These are phyloP conservation scores for Fistularia tabacaria DNA, from an alignment of 2,797 vertebrate species.

Conservation along the genomic window DNA sequence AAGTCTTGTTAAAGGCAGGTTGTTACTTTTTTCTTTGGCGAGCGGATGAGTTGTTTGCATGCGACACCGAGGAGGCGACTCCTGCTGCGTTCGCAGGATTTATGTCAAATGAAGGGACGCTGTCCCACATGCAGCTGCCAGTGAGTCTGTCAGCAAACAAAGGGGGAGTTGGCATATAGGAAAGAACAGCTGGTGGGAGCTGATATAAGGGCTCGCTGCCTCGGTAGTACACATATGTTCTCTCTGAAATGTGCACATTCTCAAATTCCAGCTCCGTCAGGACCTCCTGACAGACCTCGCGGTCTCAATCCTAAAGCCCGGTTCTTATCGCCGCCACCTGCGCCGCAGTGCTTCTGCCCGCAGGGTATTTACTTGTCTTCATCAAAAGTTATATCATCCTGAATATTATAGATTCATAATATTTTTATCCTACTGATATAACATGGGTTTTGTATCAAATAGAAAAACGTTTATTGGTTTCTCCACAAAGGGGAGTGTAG, in stretches of 20 bases:
- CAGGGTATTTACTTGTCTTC: no score
- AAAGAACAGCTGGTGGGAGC: conserved; percentile 62
- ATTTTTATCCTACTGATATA: no score
- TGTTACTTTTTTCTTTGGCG: no score
- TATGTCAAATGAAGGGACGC: conserved; percentile 1
- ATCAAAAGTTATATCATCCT: no score
- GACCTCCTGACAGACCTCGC: conserved; percentile 26
- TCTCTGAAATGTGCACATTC: conserved; percentile 25
- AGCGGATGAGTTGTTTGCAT: no score
- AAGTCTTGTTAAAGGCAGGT: no score
- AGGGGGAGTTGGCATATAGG: conserved; percentile 52
- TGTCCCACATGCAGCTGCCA: conserved; percentile 59
- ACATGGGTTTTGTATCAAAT: no score
- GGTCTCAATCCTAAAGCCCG: conserved; percentile 49
- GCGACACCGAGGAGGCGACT: no score
- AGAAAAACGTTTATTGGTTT: no score
- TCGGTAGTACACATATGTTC: conserved; percentile 33
- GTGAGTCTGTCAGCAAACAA: conserved; percentile 64
- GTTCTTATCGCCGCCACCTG: conserved; percentile 39
- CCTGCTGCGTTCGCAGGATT: no score
- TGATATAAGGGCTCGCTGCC: conserved; percentile 48
- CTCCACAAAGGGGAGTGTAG: no score
- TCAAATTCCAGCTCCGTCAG: conserved; percentile 27
- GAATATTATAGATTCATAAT: no score
- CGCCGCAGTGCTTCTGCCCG: neutral